These are phyloP conservation scores for Clangula hyemalis DNA, from an alignment of 2,797 vertebrate genomes.

Conservation along the genomic window DNA sequence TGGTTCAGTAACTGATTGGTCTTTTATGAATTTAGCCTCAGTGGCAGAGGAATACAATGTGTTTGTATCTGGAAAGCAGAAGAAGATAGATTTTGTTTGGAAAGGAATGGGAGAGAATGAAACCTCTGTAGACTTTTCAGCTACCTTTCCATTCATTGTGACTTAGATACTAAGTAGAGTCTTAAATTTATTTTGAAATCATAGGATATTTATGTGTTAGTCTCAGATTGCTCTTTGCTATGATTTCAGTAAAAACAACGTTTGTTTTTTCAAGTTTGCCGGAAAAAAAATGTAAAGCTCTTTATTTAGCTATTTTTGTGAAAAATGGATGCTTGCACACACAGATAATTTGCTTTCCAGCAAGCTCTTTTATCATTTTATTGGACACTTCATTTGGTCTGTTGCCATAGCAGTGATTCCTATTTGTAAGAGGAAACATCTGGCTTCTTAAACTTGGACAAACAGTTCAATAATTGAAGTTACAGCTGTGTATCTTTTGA, in stretches of 20 bases:
- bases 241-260: too few relatives aligned
- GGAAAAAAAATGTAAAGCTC: neutral
- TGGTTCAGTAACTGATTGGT: neutral
- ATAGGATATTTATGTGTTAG: neutral
- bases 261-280: neutral
- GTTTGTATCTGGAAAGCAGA: neutral
- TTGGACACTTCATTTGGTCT: neutral
- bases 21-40: neutral
- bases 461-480: neutral
- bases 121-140: neutral
- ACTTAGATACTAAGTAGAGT: neutral
- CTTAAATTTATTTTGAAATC: neutral
- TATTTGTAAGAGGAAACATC: neutral
- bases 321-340: neutral
- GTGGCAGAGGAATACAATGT: neutral
- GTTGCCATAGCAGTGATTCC: neutral
- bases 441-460: neutral
- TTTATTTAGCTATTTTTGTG: neutral
- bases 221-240: neutral
- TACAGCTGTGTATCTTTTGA: neutral
- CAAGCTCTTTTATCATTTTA: neutral
- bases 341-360: neutral
- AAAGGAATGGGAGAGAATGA: neutral
- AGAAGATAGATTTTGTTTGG: neutral
- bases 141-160: neutral